These are phyloP conservation scores for Echeneis naucrates DNA, from an alignment of 2,797 vertebrate genomes.

Conservation along the genomic window DNA sequence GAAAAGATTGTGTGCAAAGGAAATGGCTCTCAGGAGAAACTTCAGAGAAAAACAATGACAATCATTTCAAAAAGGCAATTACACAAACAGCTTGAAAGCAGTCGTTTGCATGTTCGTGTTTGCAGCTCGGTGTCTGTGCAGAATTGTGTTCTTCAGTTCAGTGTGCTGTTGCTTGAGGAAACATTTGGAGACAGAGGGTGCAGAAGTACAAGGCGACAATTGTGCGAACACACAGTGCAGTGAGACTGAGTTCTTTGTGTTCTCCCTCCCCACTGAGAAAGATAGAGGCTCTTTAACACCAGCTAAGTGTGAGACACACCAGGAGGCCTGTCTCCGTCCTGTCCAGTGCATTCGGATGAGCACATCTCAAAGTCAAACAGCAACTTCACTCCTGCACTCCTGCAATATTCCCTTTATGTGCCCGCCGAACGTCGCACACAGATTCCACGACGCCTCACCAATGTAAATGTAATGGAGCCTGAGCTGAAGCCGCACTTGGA, in stretches of 20 bases:
- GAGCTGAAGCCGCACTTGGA: slow-evolving; percentile 14
- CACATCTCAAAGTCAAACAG: slow-evolving; percentile 17
- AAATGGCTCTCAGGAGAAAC: neutral
- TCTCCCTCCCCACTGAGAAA: slow-evolving; percentile 38
- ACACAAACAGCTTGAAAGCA: neutral
- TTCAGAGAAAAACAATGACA: slow-evolving; percentile 36
- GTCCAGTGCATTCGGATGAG: slow-evolving; percentile 20
- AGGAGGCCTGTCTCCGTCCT: slow-evolving; percentile 39
- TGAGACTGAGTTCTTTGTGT: slow-evolving; percentile 65
- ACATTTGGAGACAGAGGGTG: slow-evolving; percentile 43
- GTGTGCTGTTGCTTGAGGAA: neutral
- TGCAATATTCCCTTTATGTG: slow-evolving; percentile 6
- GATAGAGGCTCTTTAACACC: slow-evolving; percentile 53
- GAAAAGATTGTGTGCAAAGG: neutral
- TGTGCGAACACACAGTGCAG: slow-evolving; percentile 51
- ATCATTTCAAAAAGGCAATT: neutral
- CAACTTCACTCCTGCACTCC: neutral
- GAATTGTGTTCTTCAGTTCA: slow-evolving; percentile 1
- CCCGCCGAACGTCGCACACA: slow-evolving; percentile 5
- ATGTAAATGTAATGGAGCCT: slow-evolving; percentile 30
- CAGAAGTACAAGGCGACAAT: slow-evolving; percentile 48
- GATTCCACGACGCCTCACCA: neutral
- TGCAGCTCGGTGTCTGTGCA: neutral
- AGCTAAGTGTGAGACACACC: slow-evolving; percentile 56
- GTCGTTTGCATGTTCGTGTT: neutral